Conservation (phyloP, 2,797 vertebrate species). For the Perodicticus potto region DNA sequence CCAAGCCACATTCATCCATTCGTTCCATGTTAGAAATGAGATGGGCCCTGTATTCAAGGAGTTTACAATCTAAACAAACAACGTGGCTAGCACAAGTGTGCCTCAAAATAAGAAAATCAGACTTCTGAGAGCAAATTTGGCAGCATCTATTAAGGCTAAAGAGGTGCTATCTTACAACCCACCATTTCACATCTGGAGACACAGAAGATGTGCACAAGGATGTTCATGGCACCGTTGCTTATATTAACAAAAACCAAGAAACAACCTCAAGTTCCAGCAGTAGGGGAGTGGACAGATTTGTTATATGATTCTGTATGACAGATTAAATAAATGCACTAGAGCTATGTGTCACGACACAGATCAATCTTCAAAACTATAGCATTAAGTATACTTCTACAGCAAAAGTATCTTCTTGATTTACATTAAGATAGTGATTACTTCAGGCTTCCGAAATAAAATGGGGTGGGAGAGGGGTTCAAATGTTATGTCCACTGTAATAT, state of each 20-base stretch:
- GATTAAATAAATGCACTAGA: background rate
- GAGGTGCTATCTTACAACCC: background rate
- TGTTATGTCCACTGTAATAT: background rate
- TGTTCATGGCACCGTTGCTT: background rate
- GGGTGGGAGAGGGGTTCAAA: background rate
- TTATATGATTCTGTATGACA: background rate
- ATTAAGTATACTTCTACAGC: background rate
- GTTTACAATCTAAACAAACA: background rate
- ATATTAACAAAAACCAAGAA: background rate
- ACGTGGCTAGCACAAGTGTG: background rate
- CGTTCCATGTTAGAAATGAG: background rate
- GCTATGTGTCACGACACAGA: background rate
- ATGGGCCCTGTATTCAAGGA: background rate
- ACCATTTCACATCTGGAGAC: background rate
- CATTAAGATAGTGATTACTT: background rate
- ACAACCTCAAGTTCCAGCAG: background rate
- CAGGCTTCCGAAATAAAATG: background rate
- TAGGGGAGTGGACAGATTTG: background rate
- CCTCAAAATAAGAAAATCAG: background rate
- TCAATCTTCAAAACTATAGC: background rate
- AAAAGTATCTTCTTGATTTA: conserved; percentile 20
- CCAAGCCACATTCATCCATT: background rate
- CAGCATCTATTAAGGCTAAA: background rate
- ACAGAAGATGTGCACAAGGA: background rate
- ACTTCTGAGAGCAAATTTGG: conserved; percentile 19